Evolutionary conservation across 2,888 invertebrate species (phyloP), one percentile per base, ranked within the genome.

Genomic region (Melanchra persicariae): DNA sequence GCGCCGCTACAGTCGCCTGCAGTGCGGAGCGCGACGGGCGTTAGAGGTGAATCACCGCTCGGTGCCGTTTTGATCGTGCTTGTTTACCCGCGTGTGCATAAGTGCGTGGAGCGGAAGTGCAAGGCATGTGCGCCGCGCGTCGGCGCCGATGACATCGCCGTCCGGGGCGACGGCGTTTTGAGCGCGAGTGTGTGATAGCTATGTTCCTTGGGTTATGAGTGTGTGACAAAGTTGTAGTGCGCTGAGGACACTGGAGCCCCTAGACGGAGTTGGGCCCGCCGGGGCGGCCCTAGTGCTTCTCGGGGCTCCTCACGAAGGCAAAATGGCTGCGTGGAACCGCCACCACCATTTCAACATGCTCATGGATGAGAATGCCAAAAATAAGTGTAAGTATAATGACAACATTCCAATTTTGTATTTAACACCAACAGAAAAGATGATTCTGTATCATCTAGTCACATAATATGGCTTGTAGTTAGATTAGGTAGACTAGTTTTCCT

Each of bases 281-380:
- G 96, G 96, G 95, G 96, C 96, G 96, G 96, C 96, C 96, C 95
- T 95, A 89, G 96, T 95, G 94, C 95, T 95, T 94, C 96, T 96
- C 93, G 96, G 96, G 96, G 96, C 96, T 96, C 96, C 96, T 90
- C 95, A 95, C 95, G 95, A 95, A 95, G 96, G 96, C 96, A 96
- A 96, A 95, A 97, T 97, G 97, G 97, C 97, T 91, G 96, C 96
- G 96, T 97, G 97, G 97, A 97, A 97, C 93, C 97, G 97, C 95
- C 97, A 97, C 96, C 97, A 97, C 94, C 97, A 97, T 94, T 96
- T 97, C 94, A 95, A 93, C 92, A 96, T 97, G 97, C 97, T 97
- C 91, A 97, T 97, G 97, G 97, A 97, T 87, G 96, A 96, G 93
- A 97, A 97, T 95, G 96, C 96, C 92, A 97, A 97, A 95, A 96